Base-by-base conservation (phyloP, 2,888 invertebrate genomes). In the Cheilosia variabilis region DNA sequence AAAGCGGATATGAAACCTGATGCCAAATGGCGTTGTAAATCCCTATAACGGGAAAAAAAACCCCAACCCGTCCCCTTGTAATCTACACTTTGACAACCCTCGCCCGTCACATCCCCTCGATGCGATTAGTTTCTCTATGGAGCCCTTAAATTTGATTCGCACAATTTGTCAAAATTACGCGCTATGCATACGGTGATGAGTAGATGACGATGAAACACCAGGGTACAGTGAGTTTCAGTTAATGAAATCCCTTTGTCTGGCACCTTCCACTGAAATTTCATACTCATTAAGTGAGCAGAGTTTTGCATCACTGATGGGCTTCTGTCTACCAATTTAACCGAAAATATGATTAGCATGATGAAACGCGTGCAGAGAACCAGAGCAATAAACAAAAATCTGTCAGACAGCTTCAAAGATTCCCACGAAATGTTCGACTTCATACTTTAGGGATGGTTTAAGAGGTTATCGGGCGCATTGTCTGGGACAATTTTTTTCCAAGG, bases 221-320 rank as follows among this genome's bases (percentile, higher is more conserved):
- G 34, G 37, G 34, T 57, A 19, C 6, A 45, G 34, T 37, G 37
- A 57, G 4, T 13, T 13, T 10, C 57, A 19, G 45, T 15, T 19
- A 57, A 57, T 37, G 60, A 37, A 60, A 17, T 43, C 60, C 60
- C 43, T 62, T 62, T 62, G 60, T 62, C 60, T 62, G 60, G 27
- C 27, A 62, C 60, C 45, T 45, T 62, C 43, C 24, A 17, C 15
- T 27, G 41, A 27, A 62, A 62, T 45, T 27, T 5, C 24, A 45
- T 45, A 62, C 60, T 62, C 45, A n/a, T 45, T 19, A 62, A 62
- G 60, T 27, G 43, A 45, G 43, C 60, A 45, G 17, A 27, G 17
- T 41, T 62, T 60, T 27, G 2, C 15, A 24, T 62, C 37, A 22
- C 37, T 24, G 58, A n/a, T 41, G 31, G 22, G 22, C 24, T n/a